A percentile compares a stretch with the other conserved stretches of the same genome.
Conservation (phyloP, 1,140 invertebrate genomes). For the Drosophila arawakana region DNA sequence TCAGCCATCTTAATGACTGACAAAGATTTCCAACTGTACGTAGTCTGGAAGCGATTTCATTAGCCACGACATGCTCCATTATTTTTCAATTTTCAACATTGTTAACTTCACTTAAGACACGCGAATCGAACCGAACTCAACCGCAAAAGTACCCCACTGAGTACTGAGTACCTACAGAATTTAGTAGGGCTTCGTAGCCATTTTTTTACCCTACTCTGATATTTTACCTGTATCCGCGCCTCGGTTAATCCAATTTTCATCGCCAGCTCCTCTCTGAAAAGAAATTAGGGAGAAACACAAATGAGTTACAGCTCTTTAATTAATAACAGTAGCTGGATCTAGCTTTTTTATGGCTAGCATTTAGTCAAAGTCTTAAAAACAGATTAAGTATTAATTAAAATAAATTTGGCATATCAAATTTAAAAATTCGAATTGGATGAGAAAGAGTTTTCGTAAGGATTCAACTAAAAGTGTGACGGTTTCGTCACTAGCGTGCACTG, state of each 20-base stretch:
- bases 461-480: too few relatives aligned
- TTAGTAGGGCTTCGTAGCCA: neutral
- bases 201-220: neutral
- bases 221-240: conserved; percentile 96
- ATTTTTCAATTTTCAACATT: conserved; percentile 82
- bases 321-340: neutral
- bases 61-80: conserved; percentile 78
- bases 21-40: conserved; percentile 28
- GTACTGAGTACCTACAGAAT: conserved; percentile 15
- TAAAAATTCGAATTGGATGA: too few relatives aligned
- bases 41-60: conserved; percentile 56
- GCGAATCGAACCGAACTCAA: conserved; percentile 57
- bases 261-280: conserved; percentile 96
- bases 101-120: conserved; percentile 68
- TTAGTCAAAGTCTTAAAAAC: too few relatives aligned
- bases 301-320: conserved; percentile 28
- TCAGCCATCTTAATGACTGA: conserved; percentile 54
- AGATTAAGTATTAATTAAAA: too few relatives aligned
- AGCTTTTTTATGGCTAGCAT: too few relatives aligned
- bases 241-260: conserved; percentile 99
- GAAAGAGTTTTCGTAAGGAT: too few relatives aligned
- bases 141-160: conserved; percentile 28
- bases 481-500: too few relatives aligned
- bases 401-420: too few relatives aligned
- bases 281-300: conserved; percentile 19